Percentiles rank a stretch among this genome's conserved stretches.
These are phyloP conservation scores for Phymastichus coffea DNA, from an alignment of 1,140 invertebrate genomes.

Conservation along the genomic window DNA sequence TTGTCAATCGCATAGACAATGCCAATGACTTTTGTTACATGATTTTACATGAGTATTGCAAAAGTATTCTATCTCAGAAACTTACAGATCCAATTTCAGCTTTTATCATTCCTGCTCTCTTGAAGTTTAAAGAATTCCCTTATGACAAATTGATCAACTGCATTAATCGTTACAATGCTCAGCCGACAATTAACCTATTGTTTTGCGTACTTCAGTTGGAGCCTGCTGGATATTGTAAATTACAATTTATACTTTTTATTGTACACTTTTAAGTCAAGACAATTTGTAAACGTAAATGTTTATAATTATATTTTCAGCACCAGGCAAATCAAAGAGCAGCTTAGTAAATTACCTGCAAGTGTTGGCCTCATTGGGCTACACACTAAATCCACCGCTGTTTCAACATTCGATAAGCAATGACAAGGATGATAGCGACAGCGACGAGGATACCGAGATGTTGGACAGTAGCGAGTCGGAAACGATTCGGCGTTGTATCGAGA, in stretches of 20 bases:
- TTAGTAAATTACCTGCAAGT: constrained; percentile 52
- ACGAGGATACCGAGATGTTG: constrained; percentile 45
- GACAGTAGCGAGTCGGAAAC: constrained; percentile 50
- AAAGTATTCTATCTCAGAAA: constrained; percentile 45
- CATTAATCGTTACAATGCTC: constrained; percentile 49
- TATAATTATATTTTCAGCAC: constrained; percentile 26
- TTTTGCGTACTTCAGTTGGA: constrained; percentile 69
- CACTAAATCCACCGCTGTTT: constrained; percentile 32
- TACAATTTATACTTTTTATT: neutral
- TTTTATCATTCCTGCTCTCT: constrained; percentile 56
- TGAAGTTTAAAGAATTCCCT: constrained; percentile 52
- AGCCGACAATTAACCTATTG: constrained; percentile 54
- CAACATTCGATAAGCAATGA: neutral
- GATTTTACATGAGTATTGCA: constrained; percentile 43
- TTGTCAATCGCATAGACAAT: constrained; percentile 42
- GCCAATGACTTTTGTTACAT: constrained; percentile 47
- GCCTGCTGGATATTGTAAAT: constrained; percentile 64
- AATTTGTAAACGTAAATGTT: neutral
- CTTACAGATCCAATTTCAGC: constrained; percentile 53
- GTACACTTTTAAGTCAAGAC: neutral
- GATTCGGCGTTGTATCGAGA: constrained; percentile 57
- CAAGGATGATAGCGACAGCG: constrained; percentile 42
- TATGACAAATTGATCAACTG: constrained; percentile 55
- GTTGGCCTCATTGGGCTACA: constrained; percentile 46
- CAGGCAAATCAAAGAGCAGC: constrained; percentile 34